Evolutionary conservation across 2,888 invertebrate species (phyloP), one percentile per base, ranked within the genome.

Genomic region (Aphelenchoides bicaudatus): DNA sequence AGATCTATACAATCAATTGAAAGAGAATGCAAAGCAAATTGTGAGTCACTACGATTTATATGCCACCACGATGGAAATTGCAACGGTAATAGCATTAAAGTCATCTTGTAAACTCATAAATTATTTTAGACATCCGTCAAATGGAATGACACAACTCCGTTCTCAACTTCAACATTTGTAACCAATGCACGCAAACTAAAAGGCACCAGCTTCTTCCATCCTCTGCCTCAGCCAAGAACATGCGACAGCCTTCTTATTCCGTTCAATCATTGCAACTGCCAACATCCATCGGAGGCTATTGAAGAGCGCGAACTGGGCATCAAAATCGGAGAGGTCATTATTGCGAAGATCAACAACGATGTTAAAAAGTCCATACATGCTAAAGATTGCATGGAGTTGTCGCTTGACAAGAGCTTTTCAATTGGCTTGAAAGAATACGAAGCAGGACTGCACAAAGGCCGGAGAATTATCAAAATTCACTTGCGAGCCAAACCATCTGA

Each of bases 211-310:
- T 59, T 63, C 21, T 55, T 70, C n/a, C 59, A 67, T 10, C 58
- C 53, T 28, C 66, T 59, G 8, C 57, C 64, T 10, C 61, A 59
- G 31, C 39, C 47, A 2, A 39, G 70, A 47, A 56, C 51, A 31
- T 70, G 70, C 49, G 29, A 53, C 3, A 62, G 56, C 1, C 46
- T 70, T 23, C 63, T 61, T 13, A 60, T 70, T 19, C 65, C 68
- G 4, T 50, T 65, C 28, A 59, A 65, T 28, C 68, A 66, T 39
- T 70, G 70, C 55, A 55, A 67, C 30, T 70, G 70, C 48, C 61
- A 69, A 46, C 34, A 10, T 10, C 34, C 34, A 10, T n/a, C n/a
- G n/a, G n/a, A n/a, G n/a, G n/a, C n/a, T n/a, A n/a, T n/a, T n/a
- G n/a, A n/a, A n/a, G n/a, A n/a, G n/a, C n/a, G n/a, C n/a, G n/a